Evolutionary conservation across 92 coral and sea anemone genomes (phyloP), one percentile per base, ranked within the genome.

Genomic region (Pocillopora grandis): DNA sequence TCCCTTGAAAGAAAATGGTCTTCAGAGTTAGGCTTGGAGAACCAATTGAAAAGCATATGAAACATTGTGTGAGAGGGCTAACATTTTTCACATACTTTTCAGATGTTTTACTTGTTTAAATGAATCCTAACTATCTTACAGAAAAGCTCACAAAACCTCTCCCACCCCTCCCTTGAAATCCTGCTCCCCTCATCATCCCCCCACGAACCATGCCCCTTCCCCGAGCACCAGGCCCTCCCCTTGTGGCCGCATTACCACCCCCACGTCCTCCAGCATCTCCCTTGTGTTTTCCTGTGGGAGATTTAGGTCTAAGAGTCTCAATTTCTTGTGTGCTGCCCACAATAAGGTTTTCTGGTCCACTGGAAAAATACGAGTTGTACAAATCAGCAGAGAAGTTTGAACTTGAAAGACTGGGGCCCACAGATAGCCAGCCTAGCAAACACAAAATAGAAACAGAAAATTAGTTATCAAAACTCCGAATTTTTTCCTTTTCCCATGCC

Each of bases 271-370:
- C 93, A 35, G 92, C 90, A 61, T 95, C 98, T 20, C 98, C 98
- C 74, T 96, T 96, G 89, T 94, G 92, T 70, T 96, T 96, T n/a
- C 89, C 96, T 15, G 85, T 91, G 58, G 99, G 99, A 42, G 99
- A 96, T 89, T 96, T 96, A 64, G 99, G 99, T 72, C 99, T 78
- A 11, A 96, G 98, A 75, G 94, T 89, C 86, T 96, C 99, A 78
- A 96, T 96, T 80, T 96, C 99, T 58, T 87, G 95, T 67, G 99
- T 90, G 68, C 90, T 89, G 35, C 99, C 99, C 48, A 96, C 99
- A n/a, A 96, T 84, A 71, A 85, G 88, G 76, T 94, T 95, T 67
- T 90, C 96, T 3, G 99, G 94, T 14, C 88, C 83, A 74, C 70
- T 88, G 8, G 87, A 84, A 77, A 96, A 96, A 91, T 96, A 93